phyloP scores from a whole-genome alignment of 2,797 vertebrate species.

The Gorsachius magnificus region DNA sequence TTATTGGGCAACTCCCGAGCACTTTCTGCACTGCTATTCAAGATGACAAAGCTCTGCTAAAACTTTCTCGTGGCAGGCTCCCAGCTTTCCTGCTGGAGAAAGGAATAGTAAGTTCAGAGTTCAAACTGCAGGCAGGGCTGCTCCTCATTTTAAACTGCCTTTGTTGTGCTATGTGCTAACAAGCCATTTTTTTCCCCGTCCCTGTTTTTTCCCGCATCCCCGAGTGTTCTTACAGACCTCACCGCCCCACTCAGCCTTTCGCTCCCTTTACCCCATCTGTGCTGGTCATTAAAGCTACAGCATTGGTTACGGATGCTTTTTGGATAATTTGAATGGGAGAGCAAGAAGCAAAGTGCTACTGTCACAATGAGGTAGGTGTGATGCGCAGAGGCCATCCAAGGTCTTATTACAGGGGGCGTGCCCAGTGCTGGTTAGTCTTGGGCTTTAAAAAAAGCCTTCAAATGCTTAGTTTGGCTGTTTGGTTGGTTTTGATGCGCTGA shows the following conservation, averaged over 20 bases:
- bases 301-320: rapidly evolving
- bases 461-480: neutral
- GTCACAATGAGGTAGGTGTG: neutral
- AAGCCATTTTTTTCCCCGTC: too few relatives aligned
- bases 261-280: neutral
- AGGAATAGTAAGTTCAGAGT: neutral
- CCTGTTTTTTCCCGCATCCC: too few relatives aligned
- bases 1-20: neutral
- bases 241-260: neutral
- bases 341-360: neutral
- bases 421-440: neutral
- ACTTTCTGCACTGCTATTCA: rapidly evolving
- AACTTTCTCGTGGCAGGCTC: neutral
- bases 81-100: neutral
- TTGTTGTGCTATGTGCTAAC: neutral
- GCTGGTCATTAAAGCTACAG: neutral
- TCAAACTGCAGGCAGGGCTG: neutral
- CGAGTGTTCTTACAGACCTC: neutral
- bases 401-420: neutral
- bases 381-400: neutral
- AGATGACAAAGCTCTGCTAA: neutral
- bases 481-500: neutral
- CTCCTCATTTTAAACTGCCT: neutral
- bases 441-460: neutral
- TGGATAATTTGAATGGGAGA: neutral